Conservation (phyloP, 2,797 vertebrate genomes). For the Coranthus polyacanthus region DNA sequence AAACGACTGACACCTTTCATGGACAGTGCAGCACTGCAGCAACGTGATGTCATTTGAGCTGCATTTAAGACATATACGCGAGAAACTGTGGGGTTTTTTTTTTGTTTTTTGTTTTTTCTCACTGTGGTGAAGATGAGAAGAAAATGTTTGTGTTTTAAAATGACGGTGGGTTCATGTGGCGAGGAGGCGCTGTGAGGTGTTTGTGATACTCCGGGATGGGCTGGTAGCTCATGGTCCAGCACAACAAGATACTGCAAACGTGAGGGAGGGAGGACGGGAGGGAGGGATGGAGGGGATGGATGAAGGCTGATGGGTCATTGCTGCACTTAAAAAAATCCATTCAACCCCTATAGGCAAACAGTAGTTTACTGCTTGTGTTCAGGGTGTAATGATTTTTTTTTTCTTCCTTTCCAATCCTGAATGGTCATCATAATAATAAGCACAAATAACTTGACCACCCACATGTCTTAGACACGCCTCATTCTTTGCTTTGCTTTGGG, state of each 20-base stretch:
- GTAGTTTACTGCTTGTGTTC: slow-evolving; percentile 27
- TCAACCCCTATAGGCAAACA: slow-evolving; percentile 17
- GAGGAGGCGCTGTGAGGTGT: slow-evolving; percentile 59
- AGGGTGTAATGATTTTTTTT: slow-evolving; percentile 29
- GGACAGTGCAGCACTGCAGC: slow-evolving; percentile 74
- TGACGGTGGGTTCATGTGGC: slow-evolving; percentile 12
- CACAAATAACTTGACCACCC: slow-evolving; percentile 53
- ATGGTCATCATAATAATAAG: slow-evolving; percentile 14
- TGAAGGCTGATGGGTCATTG: slow-evolving; percentile 45
- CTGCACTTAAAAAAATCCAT: slow-evolving; percentile 50
- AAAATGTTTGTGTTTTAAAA: slow-evolving; percentile 18
- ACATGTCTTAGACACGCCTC: slow-evolving; percentile 48
- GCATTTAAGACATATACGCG: slow-evolving; percentile 32
- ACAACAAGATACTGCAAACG: slow-evolving; percentile 65
- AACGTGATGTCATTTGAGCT: slow-evolving; percentile 70
- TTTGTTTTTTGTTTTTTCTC: too few species aligned
- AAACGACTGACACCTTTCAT: slow-evolving; percentile 68
- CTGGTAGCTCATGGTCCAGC: slow-evolving; percentile 60
- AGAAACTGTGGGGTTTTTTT: not conserved
- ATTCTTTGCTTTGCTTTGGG: slow-evolving; percentile 37
- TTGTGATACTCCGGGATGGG: slow-evolving; percentile 61
- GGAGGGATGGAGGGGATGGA: not conserved
- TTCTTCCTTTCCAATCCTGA: slow-evolving; percentile 38
- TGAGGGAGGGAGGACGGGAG: slow-evolving; percentile 16
- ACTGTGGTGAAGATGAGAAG: slow-evolving; percentile 10